phyloP scores from a whole-genome alignment of 1,140 invertebrate species.

The Vollenhovia emeryi region DNA sequence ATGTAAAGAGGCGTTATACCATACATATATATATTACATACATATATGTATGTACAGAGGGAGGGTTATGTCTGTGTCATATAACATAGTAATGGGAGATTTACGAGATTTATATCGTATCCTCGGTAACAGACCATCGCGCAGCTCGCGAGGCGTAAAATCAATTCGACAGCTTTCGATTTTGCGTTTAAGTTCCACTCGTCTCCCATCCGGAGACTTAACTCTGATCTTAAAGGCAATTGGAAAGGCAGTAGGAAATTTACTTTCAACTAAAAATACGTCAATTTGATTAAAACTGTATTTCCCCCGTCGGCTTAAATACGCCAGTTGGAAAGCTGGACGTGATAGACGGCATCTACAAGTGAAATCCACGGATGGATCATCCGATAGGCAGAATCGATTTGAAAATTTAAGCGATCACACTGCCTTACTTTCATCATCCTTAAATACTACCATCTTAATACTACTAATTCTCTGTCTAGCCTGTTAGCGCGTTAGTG shows the following conservation, averaged over 20 bases:
- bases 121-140: background rate
- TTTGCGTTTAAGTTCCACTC: background rate
- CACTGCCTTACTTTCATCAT: constrained; percentile 29
- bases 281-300: constrained; percentile 17
- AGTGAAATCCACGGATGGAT: background rate
- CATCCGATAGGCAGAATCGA: background rate
- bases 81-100: constrained; percentile 50
- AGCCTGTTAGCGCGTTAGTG: no score
- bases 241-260: background rate
- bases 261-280: constrained; percentile 18
- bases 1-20: constrained; percentile 33
- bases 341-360: background rate
- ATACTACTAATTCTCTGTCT: background rate
- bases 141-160: background rate
- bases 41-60: constrained; percentile 29
- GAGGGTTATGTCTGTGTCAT: constrained; percentile 57
- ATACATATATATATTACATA: constrained; percentile 54
- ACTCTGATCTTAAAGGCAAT: background rate
- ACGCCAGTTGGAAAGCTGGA: background rate
- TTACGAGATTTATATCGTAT: constrained; percentile 38
- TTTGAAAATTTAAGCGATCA: constrained; percentile 4
- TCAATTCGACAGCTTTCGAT: background rate
- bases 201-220: background rate
- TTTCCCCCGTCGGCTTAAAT: background rate
- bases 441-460: constrained; percentile 24